Evolutionary conservation across 2,113 vertebrate genomes (phyloP).

Genomic region (Seriola rivoliana): DNA sequence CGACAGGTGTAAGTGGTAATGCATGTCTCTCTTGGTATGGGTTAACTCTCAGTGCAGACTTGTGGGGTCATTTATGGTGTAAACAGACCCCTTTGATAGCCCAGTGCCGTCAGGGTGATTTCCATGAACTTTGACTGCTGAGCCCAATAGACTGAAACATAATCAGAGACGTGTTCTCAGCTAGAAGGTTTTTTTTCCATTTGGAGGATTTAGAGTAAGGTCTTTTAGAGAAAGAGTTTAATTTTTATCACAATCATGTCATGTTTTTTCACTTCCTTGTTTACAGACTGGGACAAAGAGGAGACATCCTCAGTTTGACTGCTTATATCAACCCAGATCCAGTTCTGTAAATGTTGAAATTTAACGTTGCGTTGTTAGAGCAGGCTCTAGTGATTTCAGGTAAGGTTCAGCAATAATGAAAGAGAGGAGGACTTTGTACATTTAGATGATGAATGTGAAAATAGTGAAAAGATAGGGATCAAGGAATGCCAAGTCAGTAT

Average conservation of each 20-base stretch:
- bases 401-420: neutral
- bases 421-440: neutral
- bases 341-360: constrained; percentile 21
- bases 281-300: constrained; percentile 35
- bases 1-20: constrained; percentile 75
- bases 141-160: constrained; percentile 27
- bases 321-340: neutral
- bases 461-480: neutral
- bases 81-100: constrained; percentile 48
- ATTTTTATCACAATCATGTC: neutral
- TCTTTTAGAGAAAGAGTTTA: neutral
- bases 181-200: neutral
- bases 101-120: constrained; percentile 48
- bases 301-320: constrained; percentile 31
- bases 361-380: constrained; percentile 10
- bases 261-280: constrained; percentile 22
- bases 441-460: neutral
- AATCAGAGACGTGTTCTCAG: neutral
- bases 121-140: constrained; percentile 48
- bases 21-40: constrained; percentile 46
- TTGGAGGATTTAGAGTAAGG: neutral
- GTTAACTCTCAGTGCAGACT: constrained; percentile 44
- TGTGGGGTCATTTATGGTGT: constrained; percentile 50
- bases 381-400: neutral
- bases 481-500: neutral